Evolutionary conservation across 92 coral and sea anemone species (phyloP), one percentile per base, ranked within the genome.

Genomic region (Isaurus tuberculatus): DNA sequence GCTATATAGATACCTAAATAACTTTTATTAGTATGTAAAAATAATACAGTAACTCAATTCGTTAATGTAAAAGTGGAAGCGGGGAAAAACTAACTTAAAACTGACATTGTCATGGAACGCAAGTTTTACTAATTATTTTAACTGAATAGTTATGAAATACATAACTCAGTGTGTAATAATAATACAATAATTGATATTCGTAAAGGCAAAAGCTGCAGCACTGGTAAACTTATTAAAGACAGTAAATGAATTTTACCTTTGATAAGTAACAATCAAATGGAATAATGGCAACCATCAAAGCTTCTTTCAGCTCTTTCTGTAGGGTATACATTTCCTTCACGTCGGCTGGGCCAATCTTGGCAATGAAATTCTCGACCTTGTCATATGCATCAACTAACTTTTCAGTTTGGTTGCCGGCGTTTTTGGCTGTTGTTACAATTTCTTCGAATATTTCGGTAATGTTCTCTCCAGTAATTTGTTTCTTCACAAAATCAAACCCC

Each of bases 241-340:
- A n/a, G n/a, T n/a, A n/a, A n/a, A n/a, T n/a, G n/a, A n/a, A 61
- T 3, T 34, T 42, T 71, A 71, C 77, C 77, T 71, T 71, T 28
- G 77, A 71, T 25, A 31, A 43, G 31, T 71, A 71, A 30, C 77
- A 71, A 2, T 71, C 77, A 43, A 42, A 71, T 20, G 77, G 77
- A 29, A 37, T 37, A 1, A 31, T 11, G 0, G 77, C 77, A 1
- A 71, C 57, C 34, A 37, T 71, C 8, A 71, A 28, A 15, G 77
- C 77, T 10, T 9, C 2, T n/a, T 37, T 71, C 17, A 71, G 51
- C 20, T 40, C 29, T 3, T 28, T 27, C 15, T 71, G 77, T 55
- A 71, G 77, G 13, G 16, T 37, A 32, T 40, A 71, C 20, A 55
- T 71, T 44, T 8, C 19, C 2, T 27, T 31, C 7, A 20, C 42